Percentiles rank a stretch among this genome's conserved stretches.
These are phyloP conservation scores for Brienomyrus brachyistius DNA, from an alignment of 2,113 vertebrate species.

Conservation along the genomic window DNA sequence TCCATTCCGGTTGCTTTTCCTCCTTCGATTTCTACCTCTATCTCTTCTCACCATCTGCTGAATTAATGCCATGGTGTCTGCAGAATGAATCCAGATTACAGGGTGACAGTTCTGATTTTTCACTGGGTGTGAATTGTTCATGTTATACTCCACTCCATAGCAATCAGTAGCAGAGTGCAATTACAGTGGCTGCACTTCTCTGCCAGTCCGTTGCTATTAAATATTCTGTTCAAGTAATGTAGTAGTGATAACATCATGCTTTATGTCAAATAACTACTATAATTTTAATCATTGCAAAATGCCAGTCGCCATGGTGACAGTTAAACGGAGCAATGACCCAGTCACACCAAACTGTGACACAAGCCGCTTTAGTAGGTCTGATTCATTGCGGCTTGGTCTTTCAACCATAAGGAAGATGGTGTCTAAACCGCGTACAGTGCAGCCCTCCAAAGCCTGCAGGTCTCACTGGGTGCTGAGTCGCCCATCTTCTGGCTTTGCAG, in stretches of 20 bases:
- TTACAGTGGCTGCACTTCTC: background rate
- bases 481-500: background rate
- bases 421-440: background rate
- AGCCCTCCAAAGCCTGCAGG: no score
- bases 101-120: background rate
- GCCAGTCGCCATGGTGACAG: background rate
- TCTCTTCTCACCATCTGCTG: background rate
- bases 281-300: constrained; percentile 6
- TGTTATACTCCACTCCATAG: background rate
- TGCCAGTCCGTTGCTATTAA: background rate
- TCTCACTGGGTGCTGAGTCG: background rate
- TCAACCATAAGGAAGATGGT: background rate
- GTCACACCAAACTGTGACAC: background rate
- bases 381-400: background rate
- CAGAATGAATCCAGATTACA: background rate
- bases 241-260: background rate
- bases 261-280: background rate
- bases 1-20: background rate
- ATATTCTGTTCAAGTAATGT: background rate
- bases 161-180: background rate
- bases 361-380: background rate
- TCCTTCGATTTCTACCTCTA: background rate
- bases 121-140: background rate
- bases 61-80: background rate
- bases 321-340: background rate